phyloP scores from a whole-genome alignment of 2,888 invertebrate genomes.

The Ischnura elegans region DNA sequence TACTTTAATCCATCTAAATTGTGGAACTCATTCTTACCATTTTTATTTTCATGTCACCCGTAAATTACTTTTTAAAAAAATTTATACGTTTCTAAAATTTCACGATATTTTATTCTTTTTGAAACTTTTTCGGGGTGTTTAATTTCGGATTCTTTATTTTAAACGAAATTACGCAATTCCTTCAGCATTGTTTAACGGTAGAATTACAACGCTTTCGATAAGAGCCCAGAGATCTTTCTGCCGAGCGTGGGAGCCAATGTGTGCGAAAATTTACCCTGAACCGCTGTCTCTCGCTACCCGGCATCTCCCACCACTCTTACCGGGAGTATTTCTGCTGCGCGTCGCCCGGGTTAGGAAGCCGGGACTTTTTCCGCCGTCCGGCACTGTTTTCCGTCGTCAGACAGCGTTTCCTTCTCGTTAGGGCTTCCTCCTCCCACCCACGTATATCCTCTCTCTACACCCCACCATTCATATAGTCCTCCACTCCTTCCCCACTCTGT shows the following conservation, averaged over 20 bases:
- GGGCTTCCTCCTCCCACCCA: neutral
- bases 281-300: conserved; percentile 36
- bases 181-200: too few species aligned
- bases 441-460: neutral
- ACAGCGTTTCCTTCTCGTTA: neutral
- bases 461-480: neutral
- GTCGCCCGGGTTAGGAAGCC: conserved; percentile 55
- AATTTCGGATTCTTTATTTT: too few species aligned
- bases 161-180: too few species aligned
- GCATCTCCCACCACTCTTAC: neutral
- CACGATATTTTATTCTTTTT: too few species aligned
- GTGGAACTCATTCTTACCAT: too few species aligned
- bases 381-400: neutral
- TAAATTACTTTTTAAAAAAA: too few species aligned
- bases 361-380: neutral
- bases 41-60: too few species aligned
- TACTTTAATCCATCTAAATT: too few species aligned
- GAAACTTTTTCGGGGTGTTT: too few species aligned
- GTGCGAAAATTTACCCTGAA: conserved; percentile 15
- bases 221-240: neutral
- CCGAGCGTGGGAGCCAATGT: neutral
- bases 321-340: conserved; percentile 47
- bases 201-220: too few species aligned
- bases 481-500: neutral
- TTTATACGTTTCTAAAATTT: too few species aligned